These are phyloP conservation scores for Ceriagrion tenellum DNA, from an alignment of 2,888 invertebrate species.

Conservation along the genomic window DNA sequence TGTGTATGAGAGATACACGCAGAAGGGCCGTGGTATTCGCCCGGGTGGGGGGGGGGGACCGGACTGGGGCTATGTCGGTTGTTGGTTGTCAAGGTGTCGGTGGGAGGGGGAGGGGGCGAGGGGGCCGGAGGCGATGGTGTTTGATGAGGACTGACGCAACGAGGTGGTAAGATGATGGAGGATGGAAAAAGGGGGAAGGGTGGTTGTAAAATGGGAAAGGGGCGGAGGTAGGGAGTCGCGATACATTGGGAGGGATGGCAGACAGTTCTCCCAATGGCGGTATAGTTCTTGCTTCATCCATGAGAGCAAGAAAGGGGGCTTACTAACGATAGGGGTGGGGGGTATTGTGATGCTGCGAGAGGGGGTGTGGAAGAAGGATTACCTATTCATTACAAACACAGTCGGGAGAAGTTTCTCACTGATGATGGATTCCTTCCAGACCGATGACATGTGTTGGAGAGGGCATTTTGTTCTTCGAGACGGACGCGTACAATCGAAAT, in stretches of 20 bases:
- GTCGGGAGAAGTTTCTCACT: too few species aligned
- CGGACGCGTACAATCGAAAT: too few species aligned
- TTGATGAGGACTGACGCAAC: conserved; percentile 63
- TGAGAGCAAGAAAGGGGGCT: neutral
- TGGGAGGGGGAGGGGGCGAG: neutral
- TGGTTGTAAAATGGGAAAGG: neutral
- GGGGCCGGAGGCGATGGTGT: conserved; percentile 6
- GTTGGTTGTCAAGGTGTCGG: conserved; percentile 23
- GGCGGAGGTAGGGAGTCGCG: neutral
- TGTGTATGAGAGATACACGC: neutral
- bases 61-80: neutral
- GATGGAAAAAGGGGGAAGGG: neutral
- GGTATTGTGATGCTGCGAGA: neutral
- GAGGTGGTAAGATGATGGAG: conserved; percentile 58
- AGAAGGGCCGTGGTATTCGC: neutral
- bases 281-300: neutral
- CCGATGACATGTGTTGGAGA: too few species aligned
- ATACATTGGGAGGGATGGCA: neutral
- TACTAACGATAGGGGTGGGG: neutral
- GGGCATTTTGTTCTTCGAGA: too few species aligned
- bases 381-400: neutral
- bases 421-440: too few species aligned
- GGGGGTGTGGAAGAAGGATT: neutral
- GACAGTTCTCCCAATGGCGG: neutral
- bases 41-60: neutral